Evolutionary conservation across 2,797 vertebrate species (phyloP).

Genomic region (Phyllotis vaccarum): DNA sequence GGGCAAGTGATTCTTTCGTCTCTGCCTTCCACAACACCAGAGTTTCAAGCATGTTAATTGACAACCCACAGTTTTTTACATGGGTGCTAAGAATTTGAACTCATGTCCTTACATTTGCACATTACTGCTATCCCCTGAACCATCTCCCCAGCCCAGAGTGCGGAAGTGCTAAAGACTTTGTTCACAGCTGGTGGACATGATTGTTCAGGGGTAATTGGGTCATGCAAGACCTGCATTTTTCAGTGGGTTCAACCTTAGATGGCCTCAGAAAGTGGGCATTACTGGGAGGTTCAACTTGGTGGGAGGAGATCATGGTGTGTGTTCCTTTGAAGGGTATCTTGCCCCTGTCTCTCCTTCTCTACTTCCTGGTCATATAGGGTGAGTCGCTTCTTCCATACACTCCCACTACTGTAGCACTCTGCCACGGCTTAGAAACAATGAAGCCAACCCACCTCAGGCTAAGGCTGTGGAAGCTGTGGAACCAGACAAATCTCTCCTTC

Average conservation of each 20-base stretch:
- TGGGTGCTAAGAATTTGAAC: background rate
- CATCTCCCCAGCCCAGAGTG: background rate
- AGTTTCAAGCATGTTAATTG: background rate
- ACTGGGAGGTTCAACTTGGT: background rate
- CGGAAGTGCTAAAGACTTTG: background rate
- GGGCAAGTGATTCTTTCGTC: background rate
- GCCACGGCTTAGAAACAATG: background rate
- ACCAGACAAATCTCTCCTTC: background rate
- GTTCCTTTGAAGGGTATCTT: background rate
- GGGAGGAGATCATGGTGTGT: background rate
- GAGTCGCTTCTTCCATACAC: background rate
- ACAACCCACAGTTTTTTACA: background rate
- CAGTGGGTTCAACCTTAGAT: background rate
- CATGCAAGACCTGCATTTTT: no score
- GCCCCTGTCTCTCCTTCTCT: background rate
- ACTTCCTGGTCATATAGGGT: background rate
- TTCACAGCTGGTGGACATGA: background rate
- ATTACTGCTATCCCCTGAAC: background rate
- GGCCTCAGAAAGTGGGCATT: background rate
- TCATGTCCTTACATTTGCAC: background rate
- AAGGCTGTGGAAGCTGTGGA: background rate
- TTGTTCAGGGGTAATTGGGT: no score
- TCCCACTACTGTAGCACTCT: background rate
- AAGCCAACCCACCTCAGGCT: background rate
- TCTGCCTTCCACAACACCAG: background rate